These are phyloP conservation scores for Hydrolagus colliei DNA, from an alignment of 2,797 vertebrate genomes.

Conservation along the genomic window DNA sequence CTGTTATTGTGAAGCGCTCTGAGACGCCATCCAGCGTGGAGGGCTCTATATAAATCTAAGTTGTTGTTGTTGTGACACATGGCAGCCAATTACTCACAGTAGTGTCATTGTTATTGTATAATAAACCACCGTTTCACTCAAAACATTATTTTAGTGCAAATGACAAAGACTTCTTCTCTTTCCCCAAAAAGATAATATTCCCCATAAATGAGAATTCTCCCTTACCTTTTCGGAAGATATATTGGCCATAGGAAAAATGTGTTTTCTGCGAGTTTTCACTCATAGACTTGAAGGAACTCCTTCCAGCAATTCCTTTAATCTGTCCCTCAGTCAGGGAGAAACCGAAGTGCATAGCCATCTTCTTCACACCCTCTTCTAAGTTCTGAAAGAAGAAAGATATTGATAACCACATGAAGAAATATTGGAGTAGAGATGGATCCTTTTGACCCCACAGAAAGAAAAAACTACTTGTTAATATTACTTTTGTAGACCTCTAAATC, in stretches of 20 bases:
- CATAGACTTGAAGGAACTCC: neutral
- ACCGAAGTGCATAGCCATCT: neutral
- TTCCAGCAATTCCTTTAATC: neutral
- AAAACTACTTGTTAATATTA: too few relatives aligned
- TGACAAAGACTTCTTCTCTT: neutral
- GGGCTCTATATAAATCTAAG: too few relatives aligned
- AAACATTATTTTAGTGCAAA: too few relatives aligned
- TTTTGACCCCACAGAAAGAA: too few relatives aligned
- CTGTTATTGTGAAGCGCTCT: too few relatives aligned
- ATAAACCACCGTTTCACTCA: too few relatives aligned
- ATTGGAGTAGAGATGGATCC: too few relatives aligned
- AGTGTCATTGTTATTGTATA: too few relatives aligned
- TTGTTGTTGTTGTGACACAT: too few relatives aligned
- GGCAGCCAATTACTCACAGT: too few relatives aligned
- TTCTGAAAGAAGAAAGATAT: neutral
- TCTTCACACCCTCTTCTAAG: neutral
- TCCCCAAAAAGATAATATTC: neutral
- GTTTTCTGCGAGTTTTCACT: neutral
- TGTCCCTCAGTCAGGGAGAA: neutral
- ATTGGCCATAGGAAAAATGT: neutral
- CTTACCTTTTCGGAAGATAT: conserved; percentile 21
- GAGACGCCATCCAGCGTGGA: too few relatives aligned
- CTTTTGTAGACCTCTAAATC: too few relatives aligned
- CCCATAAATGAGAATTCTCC: neutral
- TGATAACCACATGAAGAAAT: neutral